Evolutionary conservation across 2,797 vertebrate species (phyloP).

Genomic region (Coreius guichenoti): DNA sequence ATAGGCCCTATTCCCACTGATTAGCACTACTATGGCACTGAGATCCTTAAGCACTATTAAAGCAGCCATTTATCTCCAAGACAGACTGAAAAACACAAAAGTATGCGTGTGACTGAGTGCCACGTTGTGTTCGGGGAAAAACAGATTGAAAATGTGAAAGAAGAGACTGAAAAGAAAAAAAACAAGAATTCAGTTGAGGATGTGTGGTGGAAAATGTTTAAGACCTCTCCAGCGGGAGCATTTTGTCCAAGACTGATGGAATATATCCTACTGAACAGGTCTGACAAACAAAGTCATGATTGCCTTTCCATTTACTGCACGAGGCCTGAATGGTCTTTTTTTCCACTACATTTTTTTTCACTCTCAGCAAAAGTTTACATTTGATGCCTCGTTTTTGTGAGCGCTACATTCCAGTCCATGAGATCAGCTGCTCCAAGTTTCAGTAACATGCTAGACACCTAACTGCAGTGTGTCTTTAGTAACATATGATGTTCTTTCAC

Average conservation of each 20-base stretch:
- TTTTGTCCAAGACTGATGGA: conserved; percentile 42
- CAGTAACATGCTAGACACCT: background rate
- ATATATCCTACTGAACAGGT: conserved; percentile 31
- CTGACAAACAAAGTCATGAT: conserved; percentile 41
- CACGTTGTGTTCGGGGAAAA: conserved; percentile 39
- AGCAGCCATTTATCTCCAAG: conserved; percentile 26
- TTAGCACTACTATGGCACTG: conserved; percentile 26
- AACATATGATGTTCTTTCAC: background rate
- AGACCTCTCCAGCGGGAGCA: conserved; percentile 34
- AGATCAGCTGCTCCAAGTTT: conserved; percentile 25
- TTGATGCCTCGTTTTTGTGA: conserved; percentile 8
- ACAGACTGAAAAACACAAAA: conserved; percentile 4
- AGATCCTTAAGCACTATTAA: conserved; percentile 36
- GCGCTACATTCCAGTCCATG: conserved; percentile 26
- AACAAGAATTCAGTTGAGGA: conserved; percentile 36
- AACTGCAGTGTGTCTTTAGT: background rate
- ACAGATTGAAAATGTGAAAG: conserved; percentile 29
- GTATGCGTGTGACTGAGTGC: conserved; percentile 30
- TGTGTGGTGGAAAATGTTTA: conserved; percentile 57
- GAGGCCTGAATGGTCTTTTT: conserved; percentile 2
- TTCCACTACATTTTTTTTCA: conserved; percentile 34
- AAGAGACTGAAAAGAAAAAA: conserved; percentile 18
- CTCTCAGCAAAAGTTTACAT: conserved; percentile 36
- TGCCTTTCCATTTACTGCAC: conserved; percentile 40
- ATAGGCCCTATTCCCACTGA: conserved; percentile 41